Evolutionary conservation across 2,888 invertebrate genomes (phyloP).

Genomic region (Antheraea assamensis): DNA sequence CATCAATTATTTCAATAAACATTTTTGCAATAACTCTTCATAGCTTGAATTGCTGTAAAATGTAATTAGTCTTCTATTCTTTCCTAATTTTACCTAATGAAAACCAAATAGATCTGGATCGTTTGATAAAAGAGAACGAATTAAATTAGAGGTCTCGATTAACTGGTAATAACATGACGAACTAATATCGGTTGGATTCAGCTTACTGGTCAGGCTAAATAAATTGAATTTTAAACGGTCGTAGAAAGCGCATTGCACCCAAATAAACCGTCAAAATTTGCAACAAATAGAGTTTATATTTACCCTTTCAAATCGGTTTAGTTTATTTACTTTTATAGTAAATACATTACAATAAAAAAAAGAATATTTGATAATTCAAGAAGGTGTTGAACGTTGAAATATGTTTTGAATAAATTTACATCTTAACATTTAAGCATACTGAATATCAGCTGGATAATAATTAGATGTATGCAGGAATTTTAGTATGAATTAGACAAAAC

Average conservation of each 20-base stretch:
- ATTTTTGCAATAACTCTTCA: neutral
- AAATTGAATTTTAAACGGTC: slow-evolving; percentile 50
- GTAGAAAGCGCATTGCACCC: slow-evolving; percentile 30
- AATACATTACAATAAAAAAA: neutral
- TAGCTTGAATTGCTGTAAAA: neutral
- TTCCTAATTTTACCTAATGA: slow-evolving; percentile 40
- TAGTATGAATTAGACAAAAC: neutral
- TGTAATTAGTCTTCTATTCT: slow-evolving; percentile 29
- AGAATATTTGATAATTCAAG: too few species aligned
- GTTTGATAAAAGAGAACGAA: neutral
- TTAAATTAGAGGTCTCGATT: slow-evolving; percentile 23
- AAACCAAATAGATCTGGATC: slow-evolving; percentile 28
- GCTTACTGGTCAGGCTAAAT: slow-evolving; percentile 44
- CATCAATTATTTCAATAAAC: neutral
- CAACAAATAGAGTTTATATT: neutral
- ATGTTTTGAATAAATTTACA: too few species aligned
- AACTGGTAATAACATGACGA: slow-evolving; percentile 32
- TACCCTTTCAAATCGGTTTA: neutral
- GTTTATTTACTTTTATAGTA: neutral
- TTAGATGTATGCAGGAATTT: neutral
- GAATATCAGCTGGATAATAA: too few species aligned
- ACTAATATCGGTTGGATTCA: slow-evolving; percentile 45
- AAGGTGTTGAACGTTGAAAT: too few species aligned
- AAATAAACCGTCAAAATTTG: slow-evolving; percentile 18
- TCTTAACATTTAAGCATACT: too few species aligned